These are phyloP conservation scores for Emesis furor DNA, from an alignment of 2,888 invertebrate species.

Conservation along the genomic window DNA sequence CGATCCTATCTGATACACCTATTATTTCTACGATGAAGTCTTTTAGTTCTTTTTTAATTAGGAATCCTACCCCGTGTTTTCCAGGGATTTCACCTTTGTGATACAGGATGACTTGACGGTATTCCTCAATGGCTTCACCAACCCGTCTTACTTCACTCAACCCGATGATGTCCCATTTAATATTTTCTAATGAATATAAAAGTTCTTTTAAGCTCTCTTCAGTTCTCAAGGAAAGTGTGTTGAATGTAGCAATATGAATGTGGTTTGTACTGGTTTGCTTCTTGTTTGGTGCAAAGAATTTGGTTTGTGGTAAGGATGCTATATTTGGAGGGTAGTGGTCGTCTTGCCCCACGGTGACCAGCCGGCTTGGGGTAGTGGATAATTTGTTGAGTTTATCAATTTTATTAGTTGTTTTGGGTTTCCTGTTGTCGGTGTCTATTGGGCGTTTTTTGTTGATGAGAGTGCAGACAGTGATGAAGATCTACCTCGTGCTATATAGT, in stretches of 20 bases:
- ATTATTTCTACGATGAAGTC: conserved; percentile 9
- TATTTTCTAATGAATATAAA: background rate
- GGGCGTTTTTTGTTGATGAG: background rate
- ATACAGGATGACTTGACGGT: background rate
- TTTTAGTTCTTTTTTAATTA: conserved; percentile 20
- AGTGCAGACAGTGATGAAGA: background rate
- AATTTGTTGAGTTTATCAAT: background rate
- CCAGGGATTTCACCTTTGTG: background rate
- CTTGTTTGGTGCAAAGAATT: background rate
- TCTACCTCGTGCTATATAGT: background rate
- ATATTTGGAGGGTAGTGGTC: background rate
- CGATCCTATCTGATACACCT: background rate
- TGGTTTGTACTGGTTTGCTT: background rate
- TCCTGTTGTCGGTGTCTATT: conserved; percentile 5
- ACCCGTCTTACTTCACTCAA: background rate
- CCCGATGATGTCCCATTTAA: background rate
- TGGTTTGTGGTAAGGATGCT: background rate
- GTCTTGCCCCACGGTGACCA: conserved; percentile 2
- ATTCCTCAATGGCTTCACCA: conserved; percentile 2
- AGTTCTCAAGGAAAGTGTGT: background rate
- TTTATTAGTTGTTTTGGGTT: background rate
- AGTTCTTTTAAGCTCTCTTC: background rate
- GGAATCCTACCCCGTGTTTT: background rate
- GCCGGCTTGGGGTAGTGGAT: background rate
- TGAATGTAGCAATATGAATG: background rate